Percentiles rank a stretch among this genome's conserved stretches.
These are phyloP conservation scores for Ia io DNA, from an alignment of 2,113 vertebrate genomes.

Conservation along the genomic window DNA sequence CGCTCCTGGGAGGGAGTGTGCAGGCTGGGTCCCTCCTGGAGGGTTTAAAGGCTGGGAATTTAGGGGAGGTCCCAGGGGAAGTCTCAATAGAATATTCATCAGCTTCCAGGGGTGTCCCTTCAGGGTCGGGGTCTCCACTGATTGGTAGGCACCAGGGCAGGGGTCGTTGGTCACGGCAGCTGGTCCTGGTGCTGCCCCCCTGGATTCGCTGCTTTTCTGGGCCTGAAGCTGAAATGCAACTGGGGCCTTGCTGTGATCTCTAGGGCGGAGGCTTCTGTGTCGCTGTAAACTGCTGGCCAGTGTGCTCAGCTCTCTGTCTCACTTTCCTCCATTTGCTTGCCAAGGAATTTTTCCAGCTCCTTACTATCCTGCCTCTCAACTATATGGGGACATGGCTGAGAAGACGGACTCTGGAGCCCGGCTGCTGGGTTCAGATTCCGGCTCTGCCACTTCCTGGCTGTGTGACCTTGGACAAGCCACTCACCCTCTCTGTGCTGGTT, in stretches of 20 bases:
- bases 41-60: not conserved
- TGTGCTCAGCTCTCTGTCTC: not conserved
- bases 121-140: not conserved
- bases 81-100: not conserved
- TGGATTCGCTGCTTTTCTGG: not conserved
- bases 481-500: not conserved
- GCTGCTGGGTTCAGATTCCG: not conserved
- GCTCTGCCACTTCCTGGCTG: not conserved
- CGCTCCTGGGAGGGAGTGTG: too few species aligned
- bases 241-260: not conserved
- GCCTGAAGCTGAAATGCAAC: not conserved
- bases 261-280: too few species aligned
- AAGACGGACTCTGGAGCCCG: not conserved
- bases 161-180: not conserved
- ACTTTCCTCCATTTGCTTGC: not conserved
- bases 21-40: not conserved
- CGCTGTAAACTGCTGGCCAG: too few species aligned
- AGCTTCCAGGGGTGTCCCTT: not conserved
- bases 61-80: not conserved
- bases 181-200: not conserved
- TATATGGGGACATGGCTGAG: fast-evolving
- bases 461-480: not conserved
- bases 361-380: not conserved
- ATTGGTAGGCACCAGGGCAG: not conserved
- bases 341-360: not conserved